These are phyloP conservation scores for Catharus fuscescens DNA, from an alignment of 2,113 vertebrate genomes.

Conservation along the genomic window DNA sequence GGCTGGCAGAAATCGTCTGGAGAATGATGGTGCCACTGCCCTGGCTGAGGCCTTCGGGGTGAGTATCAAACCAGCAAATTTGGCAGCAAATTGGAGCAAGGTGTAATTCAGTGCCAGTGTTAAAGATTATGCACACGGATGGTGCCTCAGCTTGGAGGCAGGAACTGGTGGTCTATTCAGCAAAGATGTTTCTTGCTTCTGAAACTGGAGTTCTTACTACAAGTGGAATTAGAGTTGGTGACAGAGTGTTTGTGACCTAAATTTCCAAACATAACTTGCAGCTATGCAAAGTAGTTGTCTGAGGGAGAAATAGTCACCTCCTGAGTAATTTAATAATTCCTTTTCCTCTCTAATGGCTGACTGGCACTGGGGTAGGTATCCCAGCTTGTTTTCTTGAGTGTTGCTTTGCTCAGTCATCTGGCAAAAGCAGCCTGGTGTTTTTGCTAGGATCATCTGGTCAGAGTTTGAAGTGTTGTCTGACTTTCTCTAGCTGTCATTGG, in stretches of 20 bases:
- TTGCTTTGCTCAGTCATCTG: not conserved
- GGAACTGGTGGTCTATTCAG: not conserved
- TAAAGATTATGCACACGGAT: not conserved
- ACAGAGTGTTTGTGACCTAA: not conserved
- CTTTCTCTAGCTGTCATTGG: not conserved
- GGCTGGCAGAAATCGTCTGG: constrained; percentile 94
- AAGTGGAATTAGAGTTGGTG: not conserved
- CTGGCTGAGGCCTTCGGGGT: constrained; percentile 95
- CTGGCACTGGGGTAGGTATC: not conserved
- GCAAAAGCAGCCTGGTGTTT: not conserved
- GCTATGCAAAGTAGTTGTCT: not conserved
- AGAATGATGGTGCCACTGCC: constrained; percentile 95
- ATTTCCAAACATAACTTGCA: not conserved
- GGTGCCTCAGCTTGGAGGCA: not conserved
- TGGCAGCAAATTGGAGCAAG: not conserved
- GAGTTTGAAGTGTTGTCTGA: not conserved
- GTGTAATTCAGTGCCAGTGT: not conserved
- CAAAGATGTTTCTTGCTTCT: not conserved
- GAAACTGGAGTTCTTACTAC: not conserved
- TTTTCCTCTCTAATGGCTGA: not conserved
- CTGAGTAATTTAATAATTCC: not conserved
- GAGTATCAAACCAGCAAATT: constrained; percentile 38
- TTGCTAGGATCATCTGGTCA: not conserved
- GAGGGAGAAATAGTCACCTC: not conserved
- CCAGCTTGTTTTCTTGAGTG: not conserved